These are phyloP conservation scores for Cossypha heuglini DNA, from an alignment of 2,797 vertebrate genomes.

Conservation along the genomic window DNA sequence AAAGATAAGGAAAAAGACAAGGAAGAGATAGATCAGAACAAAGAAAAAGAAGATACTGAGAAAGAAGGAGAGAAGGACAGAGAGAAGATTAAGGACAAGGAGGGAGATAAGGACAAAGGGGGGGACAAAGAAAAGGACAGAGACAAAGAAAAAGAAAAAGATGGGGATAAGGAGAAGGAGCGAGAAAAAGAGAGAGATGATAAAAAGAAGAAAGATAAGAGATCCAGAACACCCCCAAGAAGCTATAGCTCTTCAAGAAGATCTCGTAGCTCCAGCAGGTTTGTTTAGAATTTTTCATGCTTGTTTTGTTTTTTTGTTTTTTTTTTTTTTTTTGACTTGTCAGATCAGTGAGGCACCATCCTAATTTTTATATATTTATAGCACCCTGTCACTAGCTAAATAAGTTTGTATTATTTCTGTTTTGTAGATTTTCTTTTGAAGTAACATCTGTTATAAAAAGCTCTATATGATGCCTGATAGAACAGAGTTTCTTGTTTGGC, in stretches of 20 bases:
- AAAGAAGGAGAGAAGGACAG: conserved; percentile 48
- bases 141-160: conserved; percentile 49
- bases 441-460: background rate
- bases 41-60: conserved; percentile 26
- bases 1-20: conserved; percentile 74
- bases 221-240: conserved; percentile 79
- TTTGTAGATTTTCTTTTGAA: background rate
- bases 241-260: conserved; percentile 77
- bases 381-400: background rate
- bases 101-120: conserved; percentile 39
- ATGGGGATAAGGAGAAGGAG: conserved; percentile 46
- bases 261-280: conserved; percentile 86
- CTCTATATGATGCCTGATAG: background rate
- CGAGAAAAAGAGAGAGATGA: conserved; percentile 76
- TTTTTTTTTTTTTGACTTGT: background rate
- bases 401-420: background rate
- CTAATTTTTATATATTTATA: background rate
- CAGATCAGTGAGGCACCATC: background rate
- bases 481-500: background rate
- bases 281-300: conserved; percentile 1
- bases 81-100: conserved; percentile 48
- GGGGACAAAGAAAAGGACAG: conserved; percentile 37
- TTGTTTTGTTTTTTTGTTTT: background rate
- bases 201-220: conserved; percentile 82
- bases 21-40: conserved; percentile 55